Base-by-base conservation (phyloP, 2,888 invertebrate species). In the Sinelater perroti region DNA sequence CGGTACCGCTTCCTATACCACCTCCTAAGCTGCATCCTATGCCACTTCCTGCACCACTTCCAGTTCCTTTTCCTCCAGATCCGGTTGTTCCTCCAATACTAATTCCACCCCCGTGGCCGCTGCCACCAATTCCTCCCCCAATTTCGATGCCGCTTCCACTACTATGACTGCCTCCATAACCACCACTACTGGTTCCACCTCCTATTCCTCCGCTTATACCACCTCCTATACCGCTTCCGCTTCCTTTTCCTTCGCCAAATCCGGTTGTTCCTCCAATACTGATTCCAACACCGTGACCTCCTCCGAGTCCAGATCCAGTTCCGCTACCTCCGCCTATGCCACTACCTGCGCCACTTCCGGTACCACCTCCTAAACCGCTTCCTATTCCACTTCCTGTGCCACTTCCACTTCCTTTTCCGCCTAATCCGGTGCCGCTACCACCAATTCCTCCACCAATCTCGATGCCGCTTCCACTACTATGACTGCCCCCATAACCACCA, bases 1-100 rank as follows among this genome's bases (percentile, higher is more conserved):
- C 16, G 28, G 24, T 5, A 30, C 50, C 16, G 18, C 52, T 17
- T 7, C 46, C 2, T 45, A 63, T 30, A 47, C 31, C 10, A 45
- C 63, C 42, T 31, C 46, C 6, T n/a, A n/a, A n/a, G n/a, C n/a
- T n/a, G n/a, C n/a, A n/a, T n/a, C n/a, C n/a, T n/a, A n/a, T n/a
- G n/a, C n/a, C n/a, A n/a, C n/a, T n/a, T n/a, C n/a, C n/a, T n/a
- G n/a, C 31, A 24, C n/a, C n/a, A n/a, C n/a, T n/a, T n/a, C n/a
- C n/a, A 7, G n/a, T n/a, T n/a, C n/a, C n/a, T n/a, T n/a, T n/a
- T n/a, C n/a, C n/a, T n/a, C n/a, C n/a, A 13, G 51, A n/a, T n/a
- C n/a, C n/a, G n/a, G n/a, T n/a, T n/a, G n/a, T n/a, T n/a, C n/a
- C n/a, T n/a, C n/a, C n/a, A n/a, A n/a, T n/a, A n/a, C n/a, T n/a